These are phyloP conservation scores for Petrocephalus microphthalmus DNA, from an alignment of 2,113 vertebrate genomes.

Conservation along the genomic window DNA sequence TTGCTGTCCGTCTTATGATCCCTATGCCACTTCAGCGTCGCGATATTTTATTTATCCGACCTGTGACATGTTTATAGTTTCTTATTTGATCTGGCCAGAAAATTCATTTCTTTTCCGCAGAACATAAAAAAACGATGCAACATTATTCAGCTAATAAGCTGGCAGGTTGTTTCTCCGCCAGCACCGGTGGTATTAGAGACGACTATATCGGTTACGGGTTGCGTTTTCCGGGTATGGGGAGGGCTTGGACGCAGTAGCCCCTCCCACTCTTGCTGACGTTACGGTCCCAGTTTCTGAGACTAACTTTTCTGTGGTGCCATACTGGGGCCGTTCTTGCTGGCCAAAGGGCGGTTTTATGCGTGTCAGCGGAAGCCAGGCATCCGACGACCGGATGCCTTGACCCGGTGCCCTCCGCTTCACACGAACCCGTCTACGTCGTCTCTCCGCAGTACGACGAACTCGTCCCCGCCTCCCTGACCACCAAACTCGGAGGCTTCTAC, in stretches of 20 bases:
- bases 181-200: not conserved
- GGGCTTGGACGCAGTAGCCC: not conserved
- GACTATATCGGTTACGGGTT: not conserved
- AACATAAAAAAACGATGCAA: not conserved
- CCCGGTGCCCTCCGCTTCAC: not conserved
- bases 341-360: too few species aligned
- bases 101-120: not conserved
- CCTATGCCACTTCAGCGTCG: not conserved
- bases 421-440: not conserved
- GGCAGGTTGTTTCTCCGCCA: not conserved
- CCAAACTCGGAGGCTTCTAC: conserved; percentile 96
- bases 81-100: not conserved
- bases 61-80: not conserved
- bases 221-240: not conserved
- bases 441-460: conserved; percentile 80
- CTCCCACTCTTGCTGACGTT: not conserved
- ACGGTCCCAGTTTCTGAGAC: not conserved
- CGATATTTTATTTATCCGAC: not conserved
- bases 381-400: not conserved
- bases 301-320: not conserved
- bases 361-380: not conserved
- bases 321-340: not conserved
- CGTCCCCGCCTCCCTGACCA: conserved; percentile 91
- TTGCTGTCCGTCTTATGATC: not conserved
- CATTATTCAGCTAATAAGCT: not conserved